Percentiles rank a stretch among this genome's conserved stretches.
Evolutionary conservation across 2,797 vertebrate species (phyloP).

Genomic region (Silurus lanzhouensis): DNA sequence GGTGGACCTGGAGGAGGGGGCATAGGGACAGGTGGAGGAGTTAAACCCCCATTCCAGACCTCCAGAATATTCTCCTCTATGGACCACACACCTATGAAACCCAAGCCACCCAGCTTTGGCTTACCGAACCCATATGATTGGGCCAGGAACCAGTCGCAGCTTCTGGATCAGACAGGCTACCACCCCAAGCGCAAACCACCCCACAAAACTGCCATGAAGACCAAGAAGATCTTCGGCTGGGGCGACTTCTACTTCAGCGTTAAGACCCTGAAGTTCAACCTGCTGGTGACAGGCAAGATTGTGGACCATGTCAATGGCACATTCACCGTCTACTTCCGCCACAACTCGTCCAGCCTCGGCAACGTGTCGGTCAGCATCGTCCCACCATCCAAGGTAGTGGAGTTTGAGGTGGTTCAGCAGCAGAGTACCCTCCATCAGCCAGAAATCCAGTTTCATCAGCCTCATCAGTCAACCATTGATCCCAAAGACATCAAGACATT

Average conservation of each 20-base stretch:
- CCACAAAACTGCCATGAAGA: constrained; percentile 84
- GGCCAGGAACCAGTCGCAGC: constrained; percentile 83
- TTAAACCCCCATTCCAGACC: constrained; percentile 78
- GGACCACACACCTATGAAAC: constrained; percentile 72
- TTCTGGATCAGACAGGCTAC: constrained; percentile 77
- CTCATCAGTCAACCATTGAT: constrained; percentile 84
- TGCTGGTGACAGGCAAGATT: constrained; percentile 95
- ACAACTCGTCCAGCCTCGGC: constrained; percentile 95
- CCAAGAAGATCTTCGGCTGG: constrained; percentile 97
- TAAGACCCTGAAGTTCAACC: constrained; percentile 91
- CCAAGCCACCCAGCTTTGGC: constrained; percentile 72
- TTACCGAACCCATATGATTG: constrained; percentile 82
- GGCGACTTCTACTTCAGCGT: constrained; percentile 97
- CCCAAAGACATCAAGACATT: constrained; percentile 87
- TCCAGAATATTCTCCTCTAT: constrained; percentile 73
- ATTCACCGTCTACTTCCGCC: constrained; percentile 95
- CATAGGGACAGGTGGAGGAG: constrained; percentile 66
- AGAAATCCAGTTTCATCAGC: constrained; percentile 74
- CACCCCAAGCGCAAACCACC: constrained; percentile 86
- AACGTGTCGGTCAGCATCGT: constrained; percentile 97
- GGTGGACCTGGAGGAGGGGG: constrained; percentile 67
- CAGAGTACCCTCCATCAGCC: constrained; percentile 67
- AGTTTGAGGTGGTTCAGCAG: constrained; percentile 85
- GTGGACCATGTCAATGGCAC: constrained; percentile 97
- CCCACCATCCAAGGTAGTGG: constrained; percentile 91